Percentiles rank a stretch among this genome's conserved stretches.
These are phyloP conservation scores for Porites cylindrica DNA, from an alignment of 92 coral and sea anemone species.

Conservation along the genomic window DNA sequence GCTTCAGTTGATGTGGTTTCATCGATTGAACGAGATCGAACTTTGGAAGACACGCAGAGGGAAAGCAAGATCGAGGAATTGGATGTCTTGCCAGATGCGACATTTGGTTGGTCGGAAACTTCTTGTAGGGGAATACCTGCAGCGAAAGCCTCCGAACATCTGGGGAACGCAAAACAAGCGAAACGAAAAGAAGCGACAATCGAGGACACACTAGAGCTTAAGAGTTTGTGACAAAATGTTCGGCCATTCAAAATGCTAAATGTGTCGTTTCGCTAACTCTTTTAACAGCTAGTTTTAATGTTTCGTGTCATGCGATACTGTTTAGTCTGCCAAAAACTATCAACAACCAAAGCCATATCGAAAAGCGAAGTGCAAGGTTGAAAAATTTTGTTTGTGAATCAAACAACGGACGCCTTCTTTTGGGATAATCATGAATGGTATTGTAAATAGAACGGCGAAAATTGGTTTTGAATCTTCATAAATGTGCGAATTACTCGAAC, in stretches of 20 bases:
- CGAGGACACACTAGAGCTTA: neutral
- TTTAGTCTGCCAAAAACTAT: conserved; percentile 1
- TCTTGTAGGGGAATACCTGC: neutral
- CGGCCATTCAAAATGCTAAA: too few species aligned
- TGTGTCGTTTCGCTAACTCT: neutral
- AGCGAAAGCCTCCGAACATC: neutral
- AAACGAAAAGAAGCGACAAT: neutral
- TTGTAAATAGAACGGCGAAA: neutral
- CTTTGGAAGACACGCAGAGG: neutral
- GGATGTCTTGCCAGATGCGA: neutral
- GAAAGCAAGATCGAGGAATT: neutral
- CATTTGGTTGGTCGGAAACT: conserved; percentile 11
- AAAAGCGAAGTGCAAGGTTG: neutral
- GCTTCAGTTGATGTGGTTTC: neutral
- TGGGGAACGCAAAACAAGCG: neutral
- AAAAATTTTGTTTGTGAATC: neutral
- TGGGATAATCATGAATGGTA: neutral
- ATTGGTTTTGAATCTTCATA: neutral
- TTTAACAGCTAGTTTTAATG: neutral
- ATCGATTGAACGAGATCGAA: neutral
- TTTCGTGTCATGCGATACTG: neutral
- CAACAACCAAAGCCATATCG: neutral
- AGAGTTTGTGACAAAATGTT: neutral
- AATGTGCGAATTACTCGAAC: too few species aligned
- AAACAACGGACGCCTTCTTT: neutral